Base-by-base conservation (phyloP, 2,797 vertebrate genomes). In the Protonibea diacanthus region DNA sequence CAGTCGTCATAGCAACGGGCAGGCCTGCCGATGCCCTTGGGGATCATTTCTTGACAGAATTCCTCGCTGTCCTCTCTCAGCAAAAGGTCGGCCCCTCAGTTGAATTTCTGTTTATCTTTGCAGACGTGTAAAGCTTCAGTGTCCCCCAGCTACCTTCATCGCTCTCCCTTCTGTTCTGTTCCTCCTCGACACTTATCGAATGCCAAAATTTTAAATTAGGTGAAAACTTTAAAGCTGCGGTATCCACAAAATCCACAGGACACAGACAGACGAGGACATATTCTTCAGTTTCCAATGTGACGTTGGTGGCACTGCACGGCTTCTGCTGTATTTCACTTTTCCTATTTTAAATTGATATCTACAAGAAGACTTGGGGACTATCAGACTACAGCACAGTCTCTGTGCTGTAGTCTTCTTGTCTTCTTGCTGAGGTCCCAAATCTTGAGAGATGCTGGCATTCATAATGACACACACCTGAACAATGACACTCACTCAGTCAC, bases 1-100 rank as follows among this genome's bases (percentile, higher is more conserved):
- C 85, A 3, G 94, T 95, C 87, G 88, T 84, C 93, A 95, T 95
- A 91, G 95, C 90, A 94, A 95, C 94, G 38, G 51, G 69, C 83
- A 71, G 91, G 87, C 87, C 78, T 81, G 83, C 86, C 21, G 64
- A 86, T 94, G 94, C 91, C 93, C 92, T 92, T 91, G 89, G 84
- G 89, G 88, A 92, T 87, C 60, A 78, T 91, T 94, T 94, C 91
- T 93, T 92, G 91, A 92, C 87, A 95, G 86, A 88, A 90, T 92
- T 88, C 87, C 86, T 93, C 58, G 2, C 76, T 80, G 90, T 88
- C 86, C 85, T 91, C 87, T 81, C 84, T 84, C 82, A 64, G 87
- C 81, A 85, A 94, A 93, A 93, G 88, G 91, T 93, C 85, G 81
- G 68, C 79, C 88, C 71, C 82, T 85, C 75, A 82, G 86, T 85